phyloP scores from a whole-genome alignment of 2,888 invertebrate species.

The Antheraea yamamai region DNA sequence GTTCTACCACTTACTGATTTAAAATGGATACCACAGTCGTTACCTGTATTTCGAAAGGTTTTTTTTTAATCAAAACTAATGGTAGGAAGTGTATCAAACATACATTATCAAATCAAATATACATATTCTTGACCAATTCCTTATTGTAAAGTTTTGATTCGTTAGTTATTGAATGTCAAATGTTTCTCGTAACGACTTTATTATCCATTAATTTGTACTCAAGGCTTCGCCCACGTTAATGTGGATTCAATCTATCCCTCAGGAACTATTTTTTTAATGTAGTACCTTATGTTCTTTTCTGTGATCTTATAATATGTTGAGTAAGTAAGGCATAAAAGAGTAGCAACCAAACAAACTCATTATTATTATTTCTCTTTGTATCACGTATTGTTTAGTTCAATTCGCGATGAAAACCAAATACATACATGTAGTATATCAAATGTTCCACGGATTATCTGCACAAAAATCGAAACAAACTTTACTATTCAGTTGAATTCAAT shows the following conservation, averaged over 20 bases:
- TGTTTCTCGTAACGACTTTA: background rate
- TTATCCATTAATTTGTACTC: background rate
- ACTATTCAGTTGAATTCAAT: background rate
- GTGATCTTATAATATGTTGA: too few relatives aligned
- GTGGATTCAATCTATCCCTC: too few relatives aligned
- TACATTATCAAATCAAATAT: background rate
- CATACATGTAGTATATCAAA: background rate
- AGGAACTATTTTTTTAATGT: too few relatives aligned
- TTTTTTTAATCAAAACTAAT: background rate
- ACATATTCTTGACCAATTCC: background rate
- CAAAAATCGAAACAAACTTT: background rate
- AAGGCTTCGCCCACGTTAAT: background rate
- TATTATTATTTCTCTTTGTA: background rate
- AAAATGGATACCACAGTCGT: background rate
- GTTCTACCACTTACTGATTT: too few relatives aligned
- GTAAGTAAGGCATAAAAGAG: too few relatives aligned
- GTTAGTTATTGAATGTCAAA: background rate
- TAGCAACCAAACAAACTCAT: too few relatives aligned
- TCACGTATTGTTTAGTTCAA: background rate
- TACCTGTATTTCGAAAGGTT: background rate
- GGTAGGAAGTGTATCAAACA: background rate
- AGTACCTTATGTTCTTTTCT: too few relatives aligned
- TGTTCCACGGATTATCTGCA: background rate
- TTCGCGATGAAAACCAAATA: too few relatives aligned
- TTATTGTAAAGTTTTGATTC: background rate